These are phyloP conservation scores for Oscheius myriophilus DNA, from an alignment of 2,888 invertebrate genomes.

Conservation along the genomic window DNA sequence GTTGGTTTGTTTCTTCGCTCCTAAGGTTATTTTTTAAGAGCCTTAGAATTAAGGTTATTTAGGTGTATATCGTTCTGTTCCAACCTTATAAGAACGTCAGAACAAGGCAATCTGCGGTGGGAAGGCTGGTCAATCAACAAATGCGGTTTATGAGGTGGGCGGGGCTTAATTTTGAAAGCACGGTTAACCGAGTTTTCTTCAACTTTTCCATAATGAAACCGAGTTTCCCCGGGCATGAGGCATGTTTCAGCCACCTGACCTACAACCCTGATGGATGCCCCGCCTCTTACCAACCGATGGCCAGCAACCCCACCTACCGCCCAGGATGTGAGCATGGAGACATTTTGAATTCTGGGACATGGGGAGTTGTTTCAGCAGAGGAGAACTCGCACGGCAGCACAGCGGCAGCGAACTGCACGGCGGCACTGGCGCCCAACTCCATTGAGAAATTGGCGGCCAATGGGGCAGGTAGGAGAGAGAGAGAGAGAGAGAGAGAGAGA, in stretches of 20 bases:
- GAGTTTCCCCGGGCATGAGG: background rate
- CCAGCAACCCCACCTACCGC: conserved; percentile 49
- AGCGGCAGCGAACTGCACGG: conserved; percentile 29
- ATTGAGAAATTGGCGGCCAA: conserved; percentile 37
- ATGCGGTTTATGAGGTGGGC: conserved; percentile 71
- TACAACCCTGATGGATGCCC: conserved; percentile 53
- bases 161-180: conserved; percentile 12
- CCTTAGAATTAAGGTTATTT: background rate
- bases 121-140: conserved; percentile 69
- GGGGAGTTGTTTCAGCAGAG: conserved; percentile 46
- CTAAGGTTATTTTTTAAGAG: conserved; percentile 76
- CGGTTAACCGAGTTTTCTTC: background rate
- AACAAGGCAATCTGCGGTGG: conserved; percentile 67
- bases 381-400: conserved; percentile 56
- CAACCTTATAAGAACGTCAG: conserved; percentile 84
- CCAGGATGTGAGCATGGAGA: conserved; percentile 50
- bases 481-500: conserved; percentile 1
- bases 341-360: background rate
- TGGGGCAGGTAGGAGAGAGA: conserved; percentile 3
- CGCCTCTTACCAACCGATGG: conserved; percentile 44
- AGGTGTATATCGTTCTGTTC: conserved; percentile 81
- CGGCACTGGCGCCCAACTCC: conserved; percentile 46
- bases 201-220: background rate
- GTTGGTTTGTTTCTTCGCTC: conserved; percentile 81
- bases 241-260: conserved; percentile 50